Evolutionary conservation across 2,113 vertebrate species (phyloP), one percentile per base, ranked within the genome.

Genomic region (Chascanopsetta lugubris): DNA sequence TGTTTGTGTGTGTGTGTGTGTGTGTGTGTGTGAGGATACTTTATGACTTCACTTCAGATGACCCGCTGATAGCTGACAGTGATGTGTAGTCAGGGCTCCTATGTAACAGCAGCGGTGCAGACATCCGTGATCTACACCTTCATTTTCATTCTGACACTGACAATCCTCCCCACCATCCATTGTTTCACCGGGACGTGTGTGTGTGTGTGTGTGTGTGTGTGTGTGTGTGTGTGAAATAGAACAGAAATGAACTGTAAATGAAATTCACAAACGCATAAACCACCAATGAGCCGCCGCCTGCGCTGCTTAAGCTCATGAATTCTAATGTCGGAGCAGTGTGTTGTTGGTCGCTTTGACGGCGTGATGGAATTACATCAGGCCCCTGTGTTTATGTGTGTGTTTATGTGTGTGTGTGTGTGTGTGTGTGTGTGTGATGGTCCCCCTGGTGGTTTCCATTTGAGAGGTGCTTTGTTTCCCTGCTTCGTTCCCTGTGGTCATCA

Each of bases 131-230:
- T 79, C 80, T 69, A 71, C 45, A 78, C 63, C 80, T 80, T 88
- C 72, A 83, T 87, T 82, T 72, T 69, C 68, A 61, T 82, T 78
- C 69, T 61, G 80, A 84, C 78, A 75, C 32, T 62, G 75, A 67
- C 66, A 70, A 56, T 77, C 64, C 40, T 66, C 70, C 50, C 69
- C 51, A 18, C 59, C 40, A 48, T 50, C 20, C 50, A 17, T 38
- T 21, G 22, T 66, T 58, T 58, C 61, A 53, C 40, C 49, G 21
- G 9, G 1, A n/a, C 32, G 9, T 21, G 17, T 42, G 36, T 26
- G n/a, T 59, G 25, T 72, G 29, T 61, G 60, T 49, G 48, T 63
- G 54, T 45, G 36, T 49, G 50, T 47, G 34, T 15, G 18, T 3
- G 50, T 18, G 61, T 11, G 55, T 27, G 54, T 80, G 36, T 43